Evolutionary conservation across 2,113 vertebrate genomes (phyloP).

Genomic region (Corythornis madagascariensis): DNA sequence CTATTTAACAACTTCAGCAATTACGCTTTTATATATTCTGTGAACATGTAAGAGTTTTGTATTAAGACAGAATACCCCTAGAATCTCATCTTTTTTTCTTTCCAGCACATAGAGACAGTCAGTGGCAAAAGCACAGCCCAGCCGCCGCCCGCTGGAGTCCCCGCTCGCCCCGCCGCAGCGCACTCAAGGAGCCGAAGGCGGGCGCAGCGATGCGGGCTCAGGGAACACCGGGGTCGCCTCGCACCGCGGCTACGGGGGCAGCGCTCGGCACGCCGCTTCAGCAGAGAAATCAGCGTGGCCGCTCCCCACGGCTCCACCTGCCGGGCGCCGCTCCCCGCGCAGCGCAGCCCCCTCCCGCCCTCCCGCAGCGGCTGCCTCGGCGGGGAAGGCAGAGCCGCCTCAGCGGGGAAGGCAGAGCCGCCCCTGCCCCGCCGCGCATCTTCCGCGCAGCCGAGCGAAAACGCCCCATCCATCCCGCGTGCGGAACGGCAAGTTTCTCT

Average conservation of each 20-base stretch:
- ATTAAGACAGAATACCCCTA: neutral
- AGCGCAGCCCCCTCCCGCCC: neutral
- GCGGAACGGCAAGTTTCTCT: neutral
- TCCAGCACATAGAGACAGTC: neutral
- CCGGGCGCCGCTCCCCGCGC: slow-evolving; percentile 57
- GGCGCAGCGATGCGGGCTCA: neutral
- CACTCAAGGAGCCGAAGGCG: fast-evolving
- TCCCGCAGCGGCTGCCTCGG: neutral
- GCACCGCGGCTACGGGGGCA: neutral
- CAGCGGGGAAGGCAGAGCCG: neutral
- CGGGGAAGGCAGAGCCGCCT: neutral
- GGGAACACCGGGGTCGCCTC: neutral
- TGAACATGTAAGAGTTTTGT: neutral
- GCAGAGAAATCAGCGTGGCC: neutral
- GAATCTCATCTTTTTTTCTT: neutral
- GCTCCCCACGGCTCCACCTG: slow-evolving; percentile 76
- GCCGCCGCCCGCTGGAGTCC: neutral
- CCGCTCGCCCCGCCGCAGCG: neutral
- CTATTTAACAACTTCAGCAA: slow-evolving; percentile 3
- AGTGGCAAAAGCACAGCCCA: fast-evolving
- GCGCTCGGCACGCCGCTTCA: neutral
- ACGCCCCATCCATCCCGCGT: neutral
- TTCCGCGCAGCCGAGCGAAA: neutral
- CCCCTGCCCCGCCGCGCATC: neutral
- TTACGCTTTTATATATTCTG: neutral